Evolutionary conservation across 92 coral and sea anemone species (phyloP).

Genomic region (Isaurus tuberculatus): DNA sequence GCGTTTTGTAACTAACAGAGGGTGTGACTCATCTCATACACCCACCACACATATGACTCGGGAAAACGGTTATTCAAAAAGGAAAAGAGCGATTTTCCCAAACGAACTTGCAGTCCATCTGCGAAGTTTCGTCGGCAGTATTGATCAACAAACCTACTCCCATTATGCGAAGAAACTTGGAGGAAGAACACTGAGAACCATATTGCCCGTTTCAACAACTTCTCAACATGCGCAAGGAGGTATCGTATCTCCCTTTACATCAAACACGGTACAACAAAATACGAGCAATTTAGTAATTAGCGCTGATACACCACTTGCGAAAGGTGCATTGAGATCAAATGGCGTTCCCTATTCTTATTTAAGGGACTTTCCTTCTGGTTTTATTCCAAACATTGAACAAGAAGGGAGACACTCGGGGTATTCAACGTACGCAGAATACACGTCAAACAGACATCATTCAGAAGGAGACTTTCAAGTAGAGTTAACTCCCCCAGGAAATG

Average conservation of each 20-base stretch:
- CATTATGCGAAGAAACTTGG: slow-evolving; percentile 18
- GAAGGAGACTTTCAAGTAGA: not conserved
- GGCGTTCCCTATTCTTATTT: not conserved
- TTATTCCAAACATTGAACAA: not conserved
- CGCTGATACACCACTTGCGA: slow-evolving; percentile 21
- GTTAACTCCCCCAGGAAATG: not conserved
- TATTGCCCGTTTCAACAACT: not conserved
- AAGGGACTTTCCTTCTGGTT: not conserved
- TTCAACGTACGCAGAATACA: not conserved
- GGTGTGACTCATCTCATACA: not conserved
- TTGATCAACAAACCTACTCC: slow-evolving; percentile 20
- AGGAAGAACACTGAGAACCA: not conserved
- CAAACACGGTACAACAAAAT: not conserved
- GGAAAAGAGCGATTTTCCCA: not conserved
- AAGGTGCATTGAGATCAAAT: slow-evolving; percentile 15
- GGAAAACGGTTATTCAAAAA: not conserved
- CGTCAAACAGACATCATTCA: not conserved
- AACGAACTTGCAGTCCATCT: slow-evolving; percentile 23
- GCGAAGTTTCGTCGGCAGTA: slow-evolving; percentile 27
- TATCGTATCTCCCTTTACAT: not conserved
- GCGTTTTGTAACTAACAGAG: not conserved
- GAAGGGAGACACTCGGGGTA: not conserved
- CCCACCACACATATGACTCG: not conserved
- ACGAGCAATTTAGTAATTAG: slow-evolving; percentile 7
- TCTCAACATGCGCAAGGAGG: not conserved